Percentiles rank a stretch among this genome's conserved stretches.
phyloP scores from a whole-genome alignment of 2,797 vertebrate species.

The Propithecus perrieri region DNA sequence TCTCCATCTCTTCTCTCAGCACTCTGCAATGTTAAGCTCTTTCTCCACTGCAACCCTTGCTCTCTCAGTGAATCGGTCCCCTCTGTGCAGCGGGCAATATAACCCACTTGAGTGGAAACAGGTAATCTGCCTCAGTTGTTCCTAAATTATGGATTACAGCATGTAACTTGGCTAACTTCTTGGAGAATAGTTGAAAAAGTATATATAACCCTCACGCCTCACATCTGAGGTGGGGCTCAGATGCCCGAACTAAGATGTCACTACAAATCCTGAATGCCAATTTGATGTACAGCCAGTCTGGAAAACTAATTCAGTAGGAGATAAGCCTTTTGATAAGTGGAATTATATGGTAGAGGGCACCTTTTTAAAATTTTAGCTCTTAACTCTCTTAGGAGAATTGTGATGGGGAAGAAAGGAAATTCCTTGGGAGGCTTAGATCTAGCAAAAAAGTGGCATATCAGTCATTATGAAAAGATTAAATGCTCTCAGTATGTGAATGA shows the following conservation, averaged over 20 bases:
- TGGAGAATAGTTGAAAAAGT: background rate
- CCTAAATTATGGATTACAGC: background rate
- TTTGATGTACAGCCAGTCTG: background rate
- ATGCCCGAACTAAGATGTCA: too few species aligned
- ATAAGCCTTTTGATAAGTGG: background rate
- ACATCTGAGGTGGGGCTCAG: background rate
- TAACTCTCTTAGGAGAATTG: background rate
- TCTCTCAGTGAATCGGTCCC: background rate
- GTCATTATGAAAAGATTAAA: background rate
- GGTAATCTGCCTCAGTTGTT: background rate
- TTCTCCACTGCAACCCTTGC: background rate
- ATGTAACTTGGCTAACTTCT: background rate
- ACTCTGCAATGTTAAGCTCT: background rate
- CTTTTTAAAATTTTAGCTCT: background rate
- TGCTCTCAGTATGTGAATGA: background rate
- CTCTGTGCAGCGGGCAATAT: background rate
- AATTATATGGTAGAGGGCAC: accelerated
- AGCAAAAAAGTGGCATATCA: background rate
- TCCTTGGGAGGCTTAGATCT: background rate
- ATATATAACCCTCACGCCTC: background rate
- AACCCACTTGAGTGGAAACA: too few species aligned
- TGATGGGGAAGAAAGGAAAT: background rate
- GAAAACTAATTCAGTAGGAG: background rate
- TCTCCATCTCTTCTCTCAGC: background rate
- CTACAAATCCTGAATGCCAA: background rate